phyloP scores from a whole-genome alignment of 2,113 vertebrate species.

The Misgurnus mizolepis region DNA sequence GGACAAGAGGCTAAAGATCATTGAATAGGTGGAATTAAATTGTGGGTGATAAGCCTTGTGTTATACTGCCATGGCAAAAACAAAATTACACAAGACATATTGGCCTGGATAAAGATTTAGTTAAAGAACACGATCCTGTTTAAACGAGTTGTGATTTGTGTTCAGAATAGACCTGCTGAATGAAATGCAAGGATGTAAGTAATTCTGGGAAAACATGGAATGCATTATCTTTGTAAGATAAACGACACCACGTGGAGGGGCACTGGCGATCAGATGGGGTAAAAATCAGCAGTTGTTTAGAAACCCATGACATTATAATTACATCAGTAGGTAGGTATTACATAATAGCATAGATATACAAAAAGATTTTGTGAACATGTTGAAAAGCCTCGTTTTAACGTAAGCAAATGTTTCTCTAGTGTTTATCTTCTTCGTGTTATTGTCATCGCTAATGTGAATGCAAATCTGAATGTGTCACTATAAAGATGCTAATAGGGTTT shows the following conservation, averaged over 20 bases:
- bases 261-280: constrained; percentile 1
- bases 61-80: background rate
- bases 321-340: background rate
- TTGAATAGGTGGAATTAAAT: constrained; percentile 21
- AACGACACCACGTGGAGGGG: constrained; percentile 28
- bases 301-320: background rate
- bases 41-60: constrained; percentile 17
- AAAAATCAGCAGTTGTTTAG: background rate
- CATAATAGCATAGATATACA: background rate
- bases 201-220: background rate
- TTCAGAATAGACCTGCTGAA: background rate
- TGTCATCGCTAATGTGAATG: background rate
- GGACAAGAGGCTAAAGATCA: constrained; percentile 44
- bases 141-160: background rate
- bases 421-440: too few relatives aligned
- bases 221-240: constrained; percentile 8
- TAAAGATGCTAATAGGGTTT: constrained; percentile 21
- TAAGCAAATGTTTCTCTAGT: background rate
- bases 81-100: background rate
- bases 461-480: background rate
- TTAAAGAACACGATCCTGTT: background rate
- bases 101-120: background rate
- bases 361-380: background rate
- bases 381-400: background rate
- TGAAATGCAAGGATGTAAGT: background rate